Percentiles rank a stretch among this genome's conserved stretches.
These are phyloP conservation scores for Anoplophora glabripennis DNA, from an alignment of 1,140 invertebrate species.

Conservation along the genomic window DNA sequence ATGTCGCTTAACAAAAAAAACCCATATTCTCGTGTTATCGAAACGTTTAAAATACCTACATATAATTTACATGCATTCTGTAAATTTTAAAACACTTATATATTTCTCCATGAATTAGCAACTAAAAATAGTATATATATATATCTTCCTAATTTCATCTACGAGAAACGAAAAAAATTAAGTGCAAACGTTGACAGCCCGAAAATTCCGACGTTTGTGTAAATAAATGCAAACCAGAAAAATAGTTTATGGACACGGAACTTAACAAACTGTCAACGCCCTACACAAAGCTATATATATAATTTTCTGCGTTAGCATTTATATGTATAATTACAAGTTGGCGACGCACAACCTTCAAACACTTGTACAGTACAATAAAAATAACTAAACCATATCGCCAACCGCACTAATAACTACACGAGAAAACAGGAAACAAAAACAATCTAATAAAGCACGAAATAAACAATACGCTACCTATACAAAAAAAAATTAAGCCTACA, in stretches of 20 bases:
- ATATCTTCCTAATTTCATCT: constrained; percentile 3
- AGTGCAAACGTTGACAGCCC: not conserved
- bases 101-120: constrained; percentile 27
- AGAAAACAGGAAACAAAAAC: constrained; percentile 35
- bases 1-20: not conserved
- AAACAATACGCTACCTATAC: constrained; percentile 37
- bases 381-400: constrained; percentile 39
- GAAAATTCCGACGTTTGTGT: not conserved
- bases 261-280: constrained; percentile 21
- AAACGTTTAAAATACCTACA: constrained; percentile 36
- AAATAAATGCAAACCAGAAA: constrained; percentile 16
- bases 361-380: constrained; percentile 34
- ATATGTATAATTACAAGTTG: constrained; percentile 36
- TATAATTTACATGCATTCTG: constrained; percentile 34
- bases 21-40: not conserved
- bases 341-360: constrained; percentile 44
- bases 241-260: constrained; percentile 25
- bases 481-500: constrained; percentile 32
- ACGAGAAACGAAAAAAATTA: not conserved
- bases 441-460: constrained; percentile 35
- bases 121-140: constrained; percentile 14
- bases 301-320: constrained; percentile 25
- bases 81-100: constrained; percentile 38
- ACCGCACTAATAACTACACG: constrained; percentile 34
- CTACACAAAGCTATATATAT: constrained; percentile 18